Base-by-base conservation (phyloP, 2,888 invertebrate genomes). In the Mamestra brassicae region DNA sequence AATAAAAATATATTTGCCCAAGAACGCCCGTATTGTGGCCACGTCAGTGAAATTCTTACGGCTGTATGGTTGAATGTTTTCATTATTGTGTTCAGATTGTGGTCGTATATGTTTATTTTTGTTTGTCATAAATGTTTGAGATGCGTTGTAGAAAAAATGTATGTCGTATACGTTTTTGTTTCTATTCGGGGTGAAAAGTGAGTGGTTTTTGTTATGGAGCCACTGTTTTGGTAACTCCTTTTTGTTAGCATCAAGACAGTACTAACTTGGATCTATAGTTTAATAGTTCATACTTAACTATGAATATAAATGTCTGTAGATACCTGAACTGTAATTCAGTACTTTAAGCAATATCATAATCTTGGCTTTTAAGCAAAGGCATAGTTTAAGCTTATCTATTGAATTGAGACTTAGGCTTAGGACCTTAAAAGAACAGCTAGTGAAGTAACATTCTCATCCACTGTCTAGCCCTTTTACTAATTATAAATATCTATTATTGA, bases 1-100 rank as follows among this genome's bases (percentile, higher is more conserved):
- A 95, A 95, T 95, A 95, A 95, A 87, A 95, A 95, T 95, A 95
- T 95, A 92, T 87, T 91, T 88, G 88, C 89, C 86, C 88, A 88
- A 88, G 89, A 91, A 91, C 90, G 90, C 90, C 90, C 90, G 91
- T 92, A 90, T 92, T 93, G 91, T 91, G 90, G 85, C 88, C 82
- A 84, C 82, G 88, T 90, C 90, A 89, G 87, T 85, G 84, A 86
- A 85, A 83, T 85, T 85, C 78, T 88, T 86, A 87, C 62, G 76
- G 71, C 57, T 73, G 63, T 80, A 74, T 78, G 79, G 71, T 71
- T 73, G 88, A 90, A 89, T 89, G 86, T 89, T 90, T 89, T 89
- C 84, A 87, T 90, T 88, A 86, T 85, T 86, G 78, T 85, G 81
- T 85, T 83, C 63, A 71, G 71, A 74, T 84, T 83, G 78, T 73